Percentiles rank a stretch among this genome's conserved stretches.
Evolutionary conservation across 2,113 vertebrate species (phyloP).

Genomic region (Boleophthalmus pectinirostris): DNA sequence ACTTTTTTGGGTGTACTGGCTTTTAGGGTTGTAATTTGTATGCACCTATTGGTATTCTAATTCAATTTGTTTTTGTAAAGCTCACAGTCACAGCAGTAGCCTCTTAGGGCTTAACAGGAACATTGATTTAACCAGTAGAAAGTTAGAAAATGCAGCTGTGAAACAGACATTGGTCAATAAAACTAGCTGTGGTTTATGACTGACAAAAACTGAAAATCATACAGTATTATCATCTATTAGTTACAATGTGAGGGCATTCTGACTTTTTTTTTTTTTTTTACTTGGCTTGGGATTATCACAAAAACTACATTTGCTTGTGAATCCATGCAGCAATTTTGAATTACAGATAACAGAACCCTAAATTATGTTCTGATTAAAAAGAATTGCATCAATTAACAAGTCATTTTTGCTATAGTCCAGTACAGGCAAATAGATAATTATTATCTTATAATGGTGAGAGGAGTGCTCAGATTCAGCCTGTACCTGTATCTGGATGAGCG

Average conservation of each 20-base stretch:
- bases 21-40: too few species aligned
- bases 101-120: too few species aligned
- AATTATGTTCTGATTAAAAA: neutral
- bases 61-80: too few species aligned
- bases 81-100: too few species aligned
- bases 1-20: too few species aligned
- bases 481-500: conserved; percentile 33
- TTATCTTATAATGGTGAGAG: conserved; percentile 14
- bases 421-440: conserved; percentile 41
- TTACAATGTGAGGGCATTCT: neutral
- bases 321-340: neutral
- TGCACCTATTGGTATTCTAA: too few species aligned
- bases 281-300: neutral
- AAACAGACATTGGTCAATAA: too few species aligned
- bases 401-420: neutral
- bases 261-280: neutral
- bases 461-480: conserved; percentile 15
- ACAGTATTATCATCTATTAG: too few species aligned
- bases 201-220: too few species aligned
- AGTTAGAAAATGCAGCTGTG: too few species aligned
- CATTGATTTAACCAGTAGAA: too few species aligned
- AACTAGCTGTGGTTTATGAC: too few species aligned
- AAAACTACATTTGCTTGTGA: neutral
- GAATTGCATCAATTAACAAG: neutral
- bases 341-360: neutral